phyloP scores from a whole-genome alignment of 2,888 invertebrate species.

The Spodoptera picta region DNA sequence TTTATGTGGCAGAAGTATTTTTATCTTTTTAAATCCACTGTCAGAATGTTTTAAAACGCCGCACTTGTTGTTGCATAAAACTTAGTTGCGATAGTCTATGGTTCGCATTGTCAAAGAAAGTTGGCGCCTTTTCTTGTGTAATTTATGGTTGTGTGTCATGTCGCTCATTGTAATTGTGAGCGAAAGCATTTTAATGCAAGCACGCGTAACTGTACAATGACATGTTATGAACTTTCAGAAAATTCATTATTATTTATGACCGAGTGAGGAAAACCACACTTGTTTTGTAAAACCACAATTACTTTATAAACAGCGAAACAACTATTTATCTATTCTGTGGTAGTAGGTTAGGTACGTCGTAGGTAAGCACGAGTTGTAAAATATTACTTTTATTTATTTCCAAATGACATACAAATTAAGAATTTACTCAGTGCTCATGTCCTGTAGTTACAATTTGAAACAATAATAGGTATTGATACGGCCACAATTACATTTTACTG shows the following conservation, averaged over 20 bases:
- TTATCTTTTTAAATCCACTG: conserved; percentile 21
- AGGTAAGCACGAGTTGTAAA: no score
- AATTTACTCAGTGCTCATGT: no score
- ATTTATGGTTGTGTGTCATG: conserved; percentile 50
- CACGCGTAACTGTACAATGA: conserved; percentile 13
- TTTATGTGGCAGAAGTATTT: conserved; percentile 19
- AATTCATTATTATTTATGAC: conserved; percentile 32
- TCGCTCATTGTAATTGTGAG: conserved; percentile 52
- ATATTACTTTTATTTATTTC: no score
- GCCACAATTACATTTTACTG: no score
- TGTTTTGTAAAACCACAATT: not conserved
- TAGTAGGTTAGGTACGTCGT: no score
- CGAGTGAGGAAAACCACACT: conserved; percentile 25
- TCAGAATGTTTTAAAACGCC: conserved; percentile 21
- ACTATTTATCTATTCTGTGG: no score
- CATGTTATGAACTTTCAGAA: conserved; percentile 26
- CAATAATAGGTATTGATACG: no score
- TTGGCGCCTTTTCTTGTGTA: conserved; percentile 47
- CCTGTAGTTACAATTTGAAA: no score
- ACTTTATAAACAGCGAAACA: no score
- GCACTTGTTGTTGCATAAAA: conserved; percentile 42
- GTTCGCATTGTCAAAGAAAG: conserved; percentile 53
- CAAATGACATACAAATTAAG: no score
- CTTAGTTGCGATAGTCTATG: conserved; percentile 48
- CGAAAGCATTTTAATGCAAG: conserved; percentile 48